Evolutionary conservation across 1,140 invertebrate species (phyloP), one percentile per base, ranked within the genome.

Genomic region (Drosophila teissieri): DNA sequence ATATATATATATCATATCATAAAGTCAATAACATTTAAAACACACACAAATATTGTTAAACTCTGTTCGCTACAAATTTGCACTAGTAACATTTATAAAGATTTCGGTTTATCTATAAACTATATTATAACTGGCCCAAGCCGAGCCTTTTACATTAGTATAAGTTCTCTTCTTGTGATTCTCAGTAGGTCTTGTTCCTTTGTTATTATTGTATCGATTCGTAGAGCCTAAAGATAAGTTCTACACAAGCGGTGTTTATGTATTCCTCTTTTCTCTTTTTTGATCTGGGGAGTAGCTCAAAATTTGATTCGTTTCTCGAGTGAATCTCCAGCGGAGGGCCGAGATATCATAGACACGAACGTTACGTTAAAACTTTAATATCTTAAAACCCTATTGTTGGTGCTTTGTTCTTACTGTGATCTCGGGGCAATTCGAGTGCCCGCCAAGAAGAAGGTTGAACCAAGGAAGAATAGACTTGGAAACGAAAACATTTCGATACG

Each of bases 341-440:
- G 42, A 48, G 37, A 55, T 76, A 53, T 54, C 24, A 67, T 65
- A 76, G 57, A 81, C 72, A 80, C 72, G 54, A 56, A 69, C 22
- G 54, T 68, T 76, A 84, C 63, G 69, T 78, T 76, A 76, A 88
- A 86, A 75, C 46, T 52, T 56, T 36, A 15, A 52, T 72, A 69
- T 75, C 85, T 90, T 90, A 90, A 68, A 74, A 64, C 60, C 78
- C 83, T 91, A 91, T 89, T 91, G 88, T 91, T 91, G 90, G 90
- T 91, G 90, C 90, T 91, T 91, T 91, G 83, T 82, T 91, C 90
- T 91, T 91, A 91, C 90, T 84, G 80, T 91, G 85, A 85, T 82
- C 61, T 36, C 48, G 31, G 60, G 77, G 74, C 88, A 90, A 90
- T 90, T 90, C 53, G 51, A 90, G 85, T 86, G 82, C 74, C 65